Percentiles rank a stretch among this genome's conserved stretches.
These are phyloP conservation scores for Chitala chitala DNA, from an alignment of 2,113 vertebrate genomes.

Conservation along the genomic window DNA sequence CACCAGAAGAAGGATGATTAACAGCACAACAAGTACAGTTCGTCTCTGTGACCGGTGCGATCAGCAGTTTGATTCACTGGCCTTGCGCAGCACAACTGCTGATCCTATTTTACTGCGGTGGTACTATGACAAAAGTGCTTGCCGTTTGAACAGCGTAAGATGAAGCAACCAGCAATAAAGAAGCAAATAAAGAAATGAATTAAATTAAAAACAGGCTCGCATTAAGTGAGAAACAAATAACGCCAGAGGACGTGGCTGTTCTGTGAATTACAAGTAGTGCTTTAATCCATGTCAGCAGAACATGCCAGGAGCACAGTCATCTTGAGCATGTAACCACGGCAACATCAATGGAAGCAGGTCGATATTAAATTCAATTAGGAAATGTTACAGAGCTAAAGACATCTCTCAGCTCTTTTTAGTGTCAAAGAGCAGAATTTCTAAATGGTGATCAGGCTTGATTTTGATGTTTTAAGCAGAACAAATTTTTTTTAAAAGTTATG, in stretches of 20 bases:
- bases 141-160: not conserved
- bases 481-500: not conserved
- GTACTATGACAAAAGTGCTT: too few species aligned
- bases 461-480: slow-evolving; percentile 28
- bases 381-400: slow-evolving; percentile 39
- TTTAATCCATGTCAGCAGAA: slow-evolving; percentile 33
- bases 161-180: not conserved
- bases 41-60: not conserved
- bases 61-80: not conserved
- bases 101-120: not conserved
- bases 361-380: slow-evolving; percentile 53
- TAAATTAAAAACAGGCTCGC: not conserved
- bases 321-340: slow-evolving; percentile 40
- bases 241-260: not conserved
- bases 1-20: not conserved
- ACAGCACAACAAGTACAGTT: not conserved
- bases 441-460: slow-evolving; percentile 34
- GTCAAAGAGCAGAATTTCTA: slow-evolving; percentile 35
- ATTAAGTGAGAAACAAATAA: slow-evolving; percentile 6
- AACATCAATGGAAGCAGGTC: slow-evolving; percentile 42
- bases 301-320: slow-evolving; percentile 31
- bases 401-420: slow-evolving; percentile 31
- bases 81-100: not conserved
- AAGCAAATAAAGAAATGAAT: not conserved
- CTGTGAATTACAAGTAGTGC: slow-evolving; percentile 21